Evolutionary conservation across 2,113 vertebrate genomes (phyloP).

Genomic region (Pogonocichla stellata): DNA sequence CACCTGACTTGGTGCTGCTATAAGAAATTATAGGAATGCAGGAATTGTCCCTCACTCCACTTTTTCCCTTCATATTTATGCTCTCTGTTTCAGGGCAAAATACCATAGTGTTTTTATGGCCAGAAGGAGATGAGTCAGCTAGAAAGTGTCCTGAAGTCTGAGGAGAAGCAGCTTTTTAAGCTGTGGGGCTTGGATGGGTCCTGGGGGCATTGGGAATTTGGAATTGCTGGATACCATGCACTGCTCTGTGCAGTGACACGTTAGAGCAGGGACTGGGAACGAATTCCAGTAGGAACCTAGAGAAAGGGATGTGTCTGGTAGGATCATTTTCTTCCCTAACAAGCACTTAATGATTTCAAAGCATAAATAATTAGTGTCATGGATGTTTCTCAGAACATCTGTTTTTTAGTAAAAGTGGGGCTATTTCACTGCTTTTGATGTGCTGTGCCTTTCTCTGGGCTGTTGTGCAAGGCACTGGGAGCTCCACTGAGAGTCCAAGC

Average conservation of each 20-base stretch:
- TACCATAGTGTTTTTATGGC: not conserved
- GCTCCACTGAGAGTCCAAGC: not conserved
- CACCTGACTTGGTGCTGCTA: not conserved
- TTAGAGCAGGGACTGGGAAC: not conserved
- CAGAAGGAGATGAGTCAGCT: not conserved
- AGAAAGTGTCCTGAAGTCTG: not conserved
- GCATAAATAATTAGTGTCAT: not conserved
- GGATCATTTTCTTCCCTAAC: not conserved
- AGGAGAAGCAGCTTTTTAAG: not conserved
- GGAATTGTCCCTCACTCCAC: not conserved
- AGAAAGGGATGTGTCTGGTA: not conserved
- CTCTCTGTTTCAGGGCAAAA: not conserved
- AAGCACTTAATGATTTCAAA: not conserved
- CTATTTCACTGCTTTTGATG: not conserved
- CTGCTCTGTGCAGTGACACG: not conserved
- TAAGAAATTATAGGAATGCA: not conserved
- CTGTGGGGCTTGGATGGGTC: not conserved
- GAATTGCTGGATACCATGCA: fast-evolving
- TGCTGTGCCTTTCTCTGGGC: not conserved
- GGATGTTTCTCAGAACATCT: not conserved
- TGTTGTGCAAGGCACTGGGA: not conserved
- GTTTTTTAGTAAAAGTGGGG: not conserved
- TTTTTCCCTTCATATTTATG: not conserved
- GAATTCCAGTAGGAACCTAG: not conserved
- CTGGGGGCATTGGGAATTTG: not conserved